These are phyloP conservation scores for Pseudocheirus occidentalis DNA, from an alignment of 2,797 vertebrate genomes.

Conservation along the genomic window DNA sequence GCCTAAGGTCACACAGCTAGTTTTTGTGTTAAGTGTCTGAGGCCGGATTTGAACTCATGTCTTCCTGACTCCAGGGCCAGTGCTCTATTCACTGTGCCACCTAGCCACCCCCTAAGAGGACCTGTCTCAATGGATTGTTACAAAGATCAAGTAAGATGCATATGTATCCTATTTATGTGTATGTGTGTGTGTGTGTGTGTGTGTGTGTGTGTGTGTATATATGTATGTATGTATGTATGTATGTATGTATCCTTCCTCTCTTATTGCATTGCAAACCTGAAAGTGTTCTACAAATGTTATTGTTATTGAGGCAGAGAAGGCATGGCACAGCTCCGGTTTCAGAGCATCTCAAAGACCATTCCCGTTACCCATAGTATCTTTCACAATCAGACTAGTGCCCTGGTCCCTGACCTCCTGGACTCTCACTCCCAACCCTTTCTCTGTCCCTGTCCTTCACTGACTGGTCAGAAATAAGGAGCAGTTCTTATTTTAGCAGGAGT, in stretches of 20 bases:
- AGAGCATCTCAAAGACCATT: background rate
- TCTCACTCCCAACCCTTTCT: background rate
- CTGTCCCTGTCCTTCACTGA: background rate
- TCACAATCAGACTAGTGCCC: background rate
- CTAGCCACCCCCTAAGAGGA: too few relatives aligned
- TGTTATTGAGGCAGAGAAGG: too few relatives aligned
- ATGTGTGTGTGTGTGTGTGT: too few relatives aligned
- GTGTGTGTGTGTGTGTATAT: too few relatives aligned
- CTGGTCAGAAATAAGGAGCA: slow-evolving; percentile 23
- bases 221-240: too few relatives aligned
- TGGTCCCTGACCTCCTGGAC: background rate
- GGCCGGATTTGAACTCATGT: too few relatives aligned
- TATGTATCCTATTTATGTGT: too few relatives aligned
- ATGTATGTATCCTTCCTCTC: too few relatives aligned
- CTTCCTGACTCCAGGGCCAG: too few relatives aligned
- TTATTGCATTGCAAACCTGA: background rate
- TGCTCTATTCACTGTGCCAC: too few relatives aligned
- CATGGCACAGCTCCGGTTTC: background rate
- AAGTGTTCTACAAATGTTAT: background rate
- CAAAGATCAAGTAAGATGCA: background rate
- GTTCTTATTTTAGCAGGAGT: slow-evolving; percentile 27
- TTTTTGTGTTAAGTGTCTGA: too few relatives aligned
- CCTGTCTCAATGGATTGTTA: background rate
- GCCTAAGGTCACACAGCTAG: too few relatives aligned
- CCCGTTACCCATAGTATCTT: background rate